Conservation (phyloP, 2,888 invertebrate genomes). For the Yponomeuta evonymella region DNA sequence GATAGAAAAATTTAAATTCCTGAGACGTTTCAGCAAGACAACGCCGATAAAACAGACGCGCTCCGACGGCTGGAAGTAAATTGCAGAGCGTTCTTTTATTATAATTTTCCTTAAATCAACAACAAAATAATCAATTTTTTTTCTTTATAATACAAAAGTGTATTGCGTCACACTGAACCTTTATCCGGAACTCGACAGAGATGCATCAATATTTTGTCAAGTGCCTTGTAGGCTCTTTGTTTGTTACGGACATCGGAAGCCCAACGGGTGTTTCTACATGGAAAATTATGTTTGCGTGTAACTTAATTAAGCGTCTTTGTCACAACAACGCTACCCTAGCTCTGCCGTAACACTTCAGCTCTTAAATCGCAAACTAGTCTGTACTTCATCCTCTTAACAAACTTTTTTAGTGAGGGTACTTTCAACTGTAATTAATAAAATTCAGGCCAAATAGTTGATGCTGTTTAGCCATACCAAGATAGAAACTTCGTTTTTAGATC, state of each 20-base stretch:
- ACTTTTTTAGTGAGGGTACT: constrained; percentile 45
- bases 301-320: constrained; percentile 64
- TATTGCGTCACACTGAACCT: neutral
- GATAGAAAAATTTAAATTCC: constrained; percentile 51
- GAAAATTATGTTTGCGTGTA: constrained; percentile 40
- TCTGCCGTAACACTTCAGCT: constrained; percentile 53
- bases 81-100: constrained; percentile 36
- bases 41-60: constrained; percentile 20
- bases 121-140: neutral
- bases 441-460: constrained; percentile 26
- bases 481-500: neutral
- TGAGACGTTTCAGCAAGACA: constrained; percentile 30
- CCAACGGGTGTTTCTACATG: neutral
- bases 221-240: neutral
- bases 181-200: neutral
- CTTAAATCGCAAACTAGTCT: constrained; percentile 59
- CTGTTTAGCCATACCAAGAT: neutral
- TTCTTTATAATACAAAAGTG: neutral
- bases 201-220: neutral
- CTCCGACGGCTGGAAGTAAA: constrained; percentile 36
- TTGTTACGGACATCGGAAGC: neutral
- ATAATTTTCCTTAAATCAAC: constrained; percentile 21
- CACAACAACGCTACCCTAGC: constrained; percentile 48
- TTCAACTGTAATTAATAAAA: constrained; percentile 51
- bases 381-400: constrained; percentile 51